Evolutionary conservation across 2,888 invertebrate genomes (phyloP).

Genomic region (Pedicia rivosa): DNA sequence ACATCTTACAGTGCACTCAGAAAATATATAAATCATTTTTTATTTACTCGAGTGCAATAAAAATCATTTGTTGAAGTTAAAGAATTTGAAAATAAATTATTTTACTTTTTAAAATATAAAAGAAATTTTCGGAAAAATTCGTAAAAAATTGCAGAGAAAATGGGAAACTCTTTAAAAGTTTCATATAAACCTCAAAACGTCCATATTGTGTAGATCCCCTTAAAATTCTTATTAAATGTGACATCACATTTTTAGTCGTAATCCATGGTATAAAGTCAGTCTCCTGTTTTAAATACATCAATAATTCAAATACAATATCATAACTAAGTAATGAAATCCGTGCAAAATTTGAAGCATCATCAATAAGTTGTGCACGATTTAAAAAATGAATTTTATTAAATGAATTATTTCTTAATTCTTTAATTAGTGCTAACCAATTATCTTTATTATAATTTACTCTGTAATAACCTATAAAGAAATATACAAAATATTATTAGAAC

Average conservation of each 20-base stretch:
- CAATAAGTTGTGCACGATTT: conserved; percentile 55
- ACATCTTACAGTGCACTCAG: no score
- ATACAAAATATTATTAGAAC: no score
- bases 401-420: conserved; percentile 26
- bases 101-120: no score
- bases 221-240: neutral
- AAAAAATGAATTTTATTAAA: conserved; percentile 35
- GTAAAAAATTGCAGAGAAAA: no score
- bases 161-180: no score
- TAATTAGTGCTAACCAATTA: conserved; percentile 41
- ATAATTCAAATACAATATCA: conserved; percentile 36
- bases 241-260: conserved; percentile 2
- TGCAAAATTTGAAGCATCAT: conserved; percentile 47
- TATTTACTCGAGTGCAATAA: no score
- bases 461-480: conserved; percentile 46
- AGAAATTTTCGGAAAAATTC: no score
- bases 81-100: no score
- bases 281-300: conserved; percentile 39
- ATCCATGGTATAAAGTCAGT: conserved; percentile 50
- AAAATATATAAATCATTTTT: no score
- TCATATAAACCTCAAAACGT: neutral
- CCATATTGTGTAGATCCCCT: neutral
- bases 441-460: conserved; percentile 45
- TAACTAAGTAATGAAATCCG: conserved; percentile 37
- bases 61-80: no score